These are phyloP conservation scores for Phylloscopus trochilus DNA, from an alignment of 2,113 vertebrate genomes.

Conservation along the genomic window DNA sequence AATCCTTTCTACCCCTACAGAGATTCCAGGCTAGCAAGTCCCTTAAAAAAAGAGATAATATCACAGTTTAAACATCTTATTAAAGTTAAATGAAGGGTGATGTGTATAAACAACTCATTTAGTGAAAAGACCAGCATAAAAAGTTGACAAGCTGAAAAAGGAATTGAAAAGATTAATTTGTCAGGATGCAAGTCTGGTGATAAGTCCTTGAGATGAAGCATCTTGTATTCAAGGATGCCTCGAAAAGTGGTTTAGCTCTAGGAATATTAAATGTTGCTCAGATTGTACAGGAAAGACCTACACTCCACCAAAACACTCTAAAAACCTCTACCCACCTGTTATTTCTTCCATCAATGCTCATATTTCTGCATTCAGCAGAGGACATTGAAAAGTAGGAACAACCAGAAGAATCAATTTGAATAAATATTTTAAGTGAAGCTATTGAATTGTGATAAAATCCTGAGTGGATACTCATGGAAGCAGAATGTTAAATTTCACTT, in stretches of 20 bases:
- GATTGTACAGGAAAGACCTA: not conserved
- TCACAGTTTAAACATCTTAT: not conserved
- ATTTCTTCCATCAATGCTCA: not conserved
- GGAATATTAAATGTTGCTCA: not conserved
- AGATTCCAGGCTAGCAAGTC: not conserved
- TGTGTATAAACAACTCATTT: not conserved
- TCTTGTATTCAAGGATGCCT: not conserved
- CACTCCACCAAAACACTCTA: not conserved
- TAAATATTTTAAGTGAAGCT: not conserved
- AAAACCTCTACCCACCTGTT: not conserved
- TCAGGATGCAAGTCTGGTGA: not conserved
- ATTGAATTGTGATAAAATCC: not conserved
- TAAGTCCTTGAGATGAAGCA: not conserved
- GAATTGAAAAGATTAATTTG: constrained; percentile 28
- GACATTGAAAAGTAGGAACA: not conserved
- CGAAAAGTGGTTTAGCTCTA: not conserved
- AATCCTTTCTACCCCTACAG: not conserved
- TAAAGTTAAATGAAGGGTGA: constrained; percentile 14
- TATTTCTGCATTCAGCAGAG: not conserved
- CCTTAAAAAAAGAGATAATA: not conserved
- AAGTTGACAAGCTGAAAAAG: constrained; percentile 15
- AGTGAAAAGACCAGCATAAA: not conserved
- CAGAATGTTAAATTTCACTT: not conserved
- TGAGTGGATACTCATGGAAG: not conserved
- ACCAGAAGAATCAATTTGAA: not conserved